Evolutionary conservation across 2,797 vertebrate species (phyloP).

Genomic region (Ctenopoma multispine): DNA sequence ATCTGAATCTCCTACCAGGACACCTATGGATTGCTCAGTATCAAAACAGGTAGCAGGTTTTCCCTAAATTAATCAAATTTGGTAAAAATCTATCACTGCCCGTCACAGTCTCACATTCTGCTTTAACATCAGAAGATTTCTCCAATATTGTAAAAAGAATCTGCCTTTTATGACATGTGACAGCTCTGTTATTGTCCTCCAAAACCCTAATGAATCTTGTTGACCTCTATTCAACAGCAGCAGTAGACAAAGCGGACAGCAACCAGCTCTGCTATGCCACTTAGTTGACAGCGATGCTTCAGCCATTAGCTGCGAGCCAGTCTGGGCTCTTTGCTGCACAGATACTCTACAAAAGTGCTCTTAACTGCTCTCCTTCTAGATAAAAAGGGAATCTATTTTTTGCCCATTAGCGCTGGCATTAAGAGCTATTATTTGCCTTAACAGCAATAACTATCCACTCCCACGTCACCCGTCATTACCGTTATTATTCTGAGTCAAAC

Average conservation of each 20-base stretch:
- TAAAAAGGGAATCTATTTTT: slow-evolving; percentile 75
- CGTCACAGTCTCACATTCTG: neutral
- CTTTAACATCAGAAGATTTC: slow-evolving; percentile 7
- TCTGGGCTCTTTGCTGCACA: slow-evolving; percentile 36
- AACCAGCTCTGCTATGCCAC: slow-evolving; percentile 16
- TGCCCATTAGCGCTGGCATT: slow-evolving; percentile 81
- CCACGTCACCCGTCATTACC: slow-evolving; percentile 72
- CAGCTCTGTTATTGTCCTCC: slow-evolving; percentile 29
- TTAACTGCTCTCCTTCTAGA: slow-evolving; percentile 70
- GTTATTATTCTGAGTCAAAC: slow-evolving; percentile 77
- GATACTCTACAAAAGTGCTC: slow-evolving; percentile 68
- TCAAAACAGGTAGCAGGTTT: neutral
- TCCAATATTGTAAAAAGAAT: slow-evolving; percentile 12
- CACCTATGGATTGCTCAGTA: neutral
- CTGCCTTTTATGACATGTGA: slow-evolving; percentile 22
- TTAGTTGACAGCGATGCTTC: slow-evolving; percentile 34
- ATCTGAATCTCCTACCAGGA: neutral
- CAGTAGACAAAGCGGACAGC: slow-evolving; percentile 27
- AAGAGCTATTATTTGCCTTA: slow-evolving; percentile 80
- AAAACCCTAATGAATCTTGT: slow-evolving; percentile 43
- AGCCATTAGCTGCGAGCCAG: slow-evolving; percentile 54
- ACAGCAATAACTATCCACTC: slow-evolving; percentile 69
- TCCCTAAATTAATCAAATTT: neutral
- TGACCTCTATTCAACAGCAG: slow-evolving; percentile 34
- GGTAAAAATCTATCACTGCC: no score